phyloP scores from a whole-genome alignment of 2,113 vertebrate species.

The Tupaia chinensis region DNA sequence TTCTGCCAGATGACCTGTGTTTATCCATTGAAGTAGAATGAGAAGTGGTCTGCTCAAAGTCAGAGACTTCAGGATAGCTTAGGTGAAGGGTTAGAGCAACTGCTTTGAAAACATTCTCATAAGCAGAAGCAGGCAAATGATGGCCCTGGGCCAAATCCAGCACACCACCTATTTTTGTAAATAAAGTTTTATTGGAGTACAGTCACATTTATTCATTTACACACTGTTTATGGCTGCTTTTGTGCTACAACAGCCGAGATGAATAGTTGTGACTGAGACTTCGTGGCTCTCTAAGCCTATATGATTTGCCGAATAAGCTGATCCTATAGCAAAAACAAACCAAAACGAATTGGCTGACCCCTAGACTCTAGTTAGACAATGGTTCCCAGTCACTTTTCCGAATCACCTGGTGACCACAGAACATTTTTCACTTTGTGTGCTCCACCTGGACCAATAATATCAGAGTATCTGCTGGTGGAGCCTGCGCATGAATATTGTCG shows the following conservation, averaged over 20 bases:
- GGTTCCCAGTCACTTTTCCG: background rate
- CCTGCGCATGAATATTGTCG: background rate
- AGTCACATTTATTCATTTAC: background rate
- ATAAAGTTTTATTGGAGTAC: constrained; percentile 30
- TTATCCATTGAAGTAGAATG: background rate
- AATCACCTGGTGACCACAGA: background rate
- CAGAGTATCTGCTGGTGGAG: background rate
- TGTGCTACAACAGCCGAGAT: background rate
- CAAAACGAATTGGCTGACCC: background rate
- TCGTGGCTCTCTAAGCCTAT: background rate
- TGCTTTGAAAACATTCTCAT: background rate
- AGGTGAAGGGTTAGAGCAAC: background rate
- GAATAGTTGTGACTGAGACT: background rate
- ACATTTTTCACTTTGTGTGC: background rate
- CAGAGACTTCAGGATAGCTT: background rate
- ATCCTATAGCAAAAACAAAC: background rate
- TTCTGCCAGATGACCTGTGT: background rate
- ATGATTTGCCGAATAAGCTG: background rate
- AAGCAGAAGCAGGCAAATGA: background rate
- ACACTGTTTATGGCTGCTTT: background rate
- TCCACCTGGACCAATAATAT: background rate
- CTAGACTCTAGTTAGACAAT: background rate
- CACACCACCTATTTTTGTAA: background rate
- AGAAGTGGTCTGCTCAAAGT: background rate
- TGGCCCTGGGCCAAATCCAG: background rate